These are phyloP conservation scores for Agrochola circellaris DNA, from an alignment of 2,888 invertebrate species.

Conservation along the genomic window DNA sequence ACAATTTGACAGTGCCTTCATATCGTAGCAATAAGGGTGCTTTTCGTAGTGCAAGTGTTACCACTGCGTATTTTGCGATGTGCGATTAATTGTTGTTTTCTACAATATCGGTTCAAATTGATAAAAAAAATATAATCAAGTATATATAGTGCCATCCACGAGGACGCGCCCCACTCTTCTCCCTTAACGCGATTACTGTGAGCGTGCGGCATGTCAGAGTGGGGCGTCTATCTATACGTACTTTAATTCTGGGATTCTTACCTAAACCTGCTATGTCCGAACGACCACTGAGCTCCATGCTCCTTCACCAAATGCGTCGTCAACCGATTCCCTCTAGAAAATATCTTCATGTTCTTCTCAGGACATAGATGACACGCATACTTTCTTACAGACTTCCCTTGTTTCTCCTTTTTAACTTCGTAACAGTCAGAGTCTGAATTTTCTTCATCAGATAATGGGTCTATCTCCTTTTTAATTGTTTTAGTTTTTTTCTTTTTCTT, in stretches of 20 bases:
- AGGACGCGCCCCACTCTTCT: too few relatives aligned
- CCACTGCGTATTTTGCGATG: too few relatives aligned
- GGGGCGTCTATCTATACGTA: too few relatives aligned
- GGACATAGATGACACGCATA: constrained; percentile 94
- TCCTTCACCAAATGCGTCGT: constrained; percentile 93
- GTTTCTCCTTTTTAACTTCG: constrained; percentile 46
- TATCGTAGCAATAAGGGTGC: too few relatives aligned
- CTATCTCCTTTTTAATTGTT: constrained; percentile 50
- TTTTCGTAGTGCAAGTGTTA: too few relatives aligned
- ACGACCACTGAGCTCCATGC: constrained; percentile 94
- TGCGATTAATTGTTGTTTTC: too few relatives aligned
- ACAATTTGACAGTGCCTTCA: too few relatives aligned
- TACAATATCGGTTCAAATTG: too few relatives aligned
- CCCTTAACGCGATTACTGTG: too few relatives aligned
- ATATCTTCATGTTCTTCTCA: constrained; percentile 87
- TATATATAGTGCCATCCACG: too few relatives aligned
- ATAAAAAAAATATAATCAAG: too few relatives aligned
- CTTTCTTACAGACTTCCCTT: constrained; percentile 77
- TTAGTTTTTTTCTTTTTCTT: constrained; percentile 69
- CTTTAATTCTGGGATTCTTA: constrained; percentile 68
- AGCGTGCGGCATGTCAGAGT: too few relatives aligned
- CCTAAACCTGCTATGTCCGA: constrained; percentile 94
- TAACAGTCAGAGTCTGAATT: constrained; percentile 69
- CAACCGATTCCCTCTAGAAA: constrained; percentile 92
- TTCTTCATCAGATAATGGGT: constrained; percentile 72